Base-by-base conservation (phyloP, 2,113 vertebrate genomes). In the Phocoena sinus region DNA sequence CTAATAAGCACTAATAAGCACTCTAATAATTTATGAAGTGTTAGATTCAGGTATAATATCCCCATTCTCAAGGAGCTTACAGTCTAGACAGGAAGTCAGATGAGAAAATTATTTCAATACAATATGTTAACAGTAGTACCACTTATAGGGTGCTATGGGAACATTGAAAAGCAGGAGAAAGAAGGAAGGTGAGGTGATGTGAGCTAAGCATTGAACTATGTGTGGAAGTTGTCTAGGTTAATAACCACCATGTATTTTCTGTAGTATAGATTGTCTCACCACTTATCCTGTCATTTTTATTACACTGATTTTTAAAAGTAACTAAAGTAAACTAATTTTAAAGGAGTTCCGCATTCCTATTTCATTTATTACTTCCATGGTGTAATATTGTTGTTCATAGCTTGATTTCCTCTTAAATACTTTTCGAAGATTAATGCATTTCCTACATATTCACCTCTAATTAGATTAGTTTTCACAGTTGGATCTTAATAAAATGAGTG, bases 21-120 rank as follows among this genome's bases (percentile, higher is more conserved):
- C 26, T 68, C 33, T 95, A 73, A 65, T 89, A 89, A 89, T 96
- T 94, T 73, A 92, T 94, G 88, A 92, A 86, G 74, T 90, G 36
- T 86, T 82, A 77, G 90, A 95, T 82, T 94, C 58, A 89, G 38
- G 10, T 86, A 89, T 85, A 89, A 82, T 76, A 70, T 60, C 33
- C 26, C 26, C 10, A 87, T 97, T 97, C 50, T 95, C 36, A 88
- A 56, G 58, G 65, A 97, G 41, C 50, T 96, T 95, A 80, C 8
- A 94, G 74, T 87, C 62, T 95, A 94, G 87, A 96, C 38, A 92
- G 89, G 89, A 97, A 97, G 76, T 94, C 81, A 90, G 91, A 88
- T 79, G 85, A 96, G 91, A 95, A 97, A 90, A 94, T 86, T 91
- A 83, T 50, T 89, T 36, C 8, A 73, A 28, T 83, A 60, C 47